Base-by-base conservation (phyloP, 2,113 vertebrate species). In the Nerophis lumbriciformis region DNA sequence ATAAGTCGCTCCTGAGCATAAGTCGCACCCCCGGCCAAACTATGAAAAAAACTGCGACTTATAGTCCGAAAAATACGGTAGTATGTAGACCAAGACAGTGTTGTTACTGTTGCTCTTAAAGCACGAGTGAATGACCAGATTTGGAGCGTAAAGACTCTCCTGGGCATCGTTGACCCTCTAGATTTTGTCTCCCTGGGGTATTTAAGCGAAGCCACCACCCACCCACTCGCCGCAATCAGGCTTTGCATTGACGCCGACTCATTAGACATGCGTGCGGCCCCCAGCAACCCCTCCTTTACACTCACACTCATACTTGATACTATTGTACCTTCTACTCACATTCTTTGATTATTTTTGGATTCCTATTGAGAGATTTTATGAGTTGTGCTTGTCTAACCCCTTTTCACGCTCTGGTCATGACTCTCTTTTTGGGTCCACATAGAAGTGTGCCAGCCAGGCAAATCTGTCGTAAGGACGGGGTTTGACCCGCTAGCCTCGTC, bases 401-500 rank as follows among this genome's bases (percentile, higher is more conserved):
- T 47, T 55, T 55, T 56, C 37, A 37, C 14, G 2, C 53, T 54
- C 3, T 9, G 15, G 36, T 10, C 8, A 38, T 19, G 10, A 19
- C 39, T 21, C 38, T 42, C n/a, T 19, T 21, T 39, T 57, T 45
- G 5, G 6, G 38, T 57, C 15, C 55, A 12, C 42, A 4, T 47
- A 61, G 63, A 80, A 73, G 68, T 69, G 62, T 78, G 82, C 65
- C 72, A 68, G 61, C 68, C 63, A 73, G 58, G 65, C 65, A 66
- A 69, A 59, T 76, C 73, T 83, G 82, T 76, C 76, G 78, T 73
- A 53, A 76, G 85, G 82, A 86, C 80, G 81, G 86, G 71, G 73
- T 72, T 76, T 86, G 86, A 85, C 88, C 85, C 77, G 72, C 50
- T 57, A 64, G 72, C 69, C 60, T 66, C 60, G 53, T 67, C 63